Evolutionary conservation across 2,797 vertebrate species (phyloP).

Genomic region (Remorina albescens): DNA sequence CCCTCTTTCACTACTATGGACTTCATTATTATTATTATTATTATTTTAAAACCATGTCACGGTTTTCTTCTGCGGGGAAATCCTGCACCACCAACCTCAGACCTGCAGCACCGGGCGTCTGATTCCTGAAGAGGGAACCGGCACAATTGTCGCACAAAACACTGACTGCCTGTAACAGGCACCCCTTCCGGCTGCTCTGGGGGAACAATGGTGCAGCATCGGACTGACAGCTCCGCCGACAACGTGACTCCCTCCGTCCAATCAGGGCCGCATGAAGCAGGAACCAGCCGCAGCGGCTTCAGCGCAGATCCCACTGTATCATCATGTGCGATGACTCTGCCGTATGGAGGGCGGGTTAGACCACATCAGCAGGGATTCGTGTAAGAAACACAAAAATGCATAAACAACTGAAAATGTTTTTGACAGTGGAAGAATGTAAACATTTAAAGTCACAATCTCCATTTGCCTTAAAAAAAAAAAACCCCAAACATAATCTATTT

Average conservation of each 20-base stretch:
- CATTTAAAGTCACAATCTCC: background rate
- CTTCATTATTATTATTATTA: slow-evolving; percentile 12
- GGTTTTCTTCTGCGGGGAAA: slow-evolving; percentile 35
- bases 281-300: slow-evolving; percentile 59
- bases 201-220: slow-evolving; percentile 87
- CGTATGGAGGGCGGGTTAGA: background rate
- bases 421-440: background rate
- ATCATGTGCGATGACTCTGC: slow-evolving; percentile 36
- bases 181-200: slow-evolving; percentile 79
- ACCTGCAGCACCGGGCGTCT: slow-evolving; percentile 8
- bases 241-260: slow-evolving; percentile 83
- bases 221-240: slow-evolving; percentile 77
- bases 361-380: background rate
- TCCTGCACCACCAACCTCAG: slow-evolving; percentile 10
- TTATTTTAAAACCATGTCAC: slow-evolving; percentile 32
- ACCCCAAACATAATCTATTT: too few species aligned
- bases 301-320: slow-evolving; percentile 2
- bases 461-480: too few species aligned
- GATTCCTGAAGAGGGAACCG: slow-evolving; percentile 58
- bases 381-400: background rate
- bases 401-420: too few species aligned
- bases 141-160: slow-evolving; percentile 70
- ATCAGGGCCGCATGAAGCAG: slow-evolving; percentile 64
- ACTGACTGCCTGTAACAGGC: slow-evolving; percentile 48
- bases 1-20: slow-evolving; percentile 49